Evolutionary conservation across 2,888 invertebrate genomes (phyloP), one percentile per base, ranked within the genome.

Genomic region (Melinaea marsaeus): DNA sequence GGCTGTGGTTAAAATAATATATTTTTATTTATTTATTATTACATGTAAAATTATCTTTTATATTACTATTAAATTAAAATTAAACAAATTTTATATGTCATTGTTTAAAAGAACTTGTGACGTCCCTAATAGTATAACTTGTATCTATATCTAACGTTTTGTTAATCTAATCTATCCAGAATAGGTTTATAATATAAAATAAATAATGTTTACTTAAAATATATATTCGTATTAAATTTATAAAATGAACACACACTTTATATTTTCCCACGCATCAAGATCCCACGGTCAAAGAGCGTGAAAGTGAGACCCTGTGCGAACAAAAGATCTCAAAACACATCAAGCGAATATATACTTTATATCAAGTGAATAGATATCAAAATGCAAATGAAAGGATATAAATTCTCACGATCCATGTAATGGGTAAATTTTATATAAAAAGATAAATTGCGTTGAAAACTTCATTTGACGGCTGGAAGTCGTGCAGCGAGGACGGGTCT

Each of bases 251-350:
- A 55, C 64, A 58, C 11, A 13, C 42, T 46, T 37, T 61, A 42
- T 57, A 55, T 57, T 51, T 71, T 72, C 69, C 62, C 70, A 71
- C 69, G 62, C 64, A 63, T 61, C 56, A 45, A 57, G 62, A 55
- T 73, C 71, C 69, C 71, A 72, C 69, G 69, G 61, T 57, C 71
- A 68, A 56, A 57, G 62, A 71, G 71, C 72, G 72, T 76, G 70
- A 73, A 75, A 76, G 67, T 69, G 72, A 73, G 64, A 66, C 68
- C 63, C 64, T 63, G 59, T 54, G 47, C 47, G 58, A 64, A 66
- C 68, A 69, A 58, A 67, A 51, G 57, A 46, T 58, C 63, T 58
- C 56, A 63, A 37, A 47, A 55, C 58, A 55, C 45, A 7, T 13
- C 59, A 37, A 22, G 45, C 22, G 7, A 68, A 32, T 58, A 56